These are phyloP conservation scores for Globia sparganii DNA, from an alignment of 2,888 invertebrate genomes.

Conservation along the genomic window DNA sequence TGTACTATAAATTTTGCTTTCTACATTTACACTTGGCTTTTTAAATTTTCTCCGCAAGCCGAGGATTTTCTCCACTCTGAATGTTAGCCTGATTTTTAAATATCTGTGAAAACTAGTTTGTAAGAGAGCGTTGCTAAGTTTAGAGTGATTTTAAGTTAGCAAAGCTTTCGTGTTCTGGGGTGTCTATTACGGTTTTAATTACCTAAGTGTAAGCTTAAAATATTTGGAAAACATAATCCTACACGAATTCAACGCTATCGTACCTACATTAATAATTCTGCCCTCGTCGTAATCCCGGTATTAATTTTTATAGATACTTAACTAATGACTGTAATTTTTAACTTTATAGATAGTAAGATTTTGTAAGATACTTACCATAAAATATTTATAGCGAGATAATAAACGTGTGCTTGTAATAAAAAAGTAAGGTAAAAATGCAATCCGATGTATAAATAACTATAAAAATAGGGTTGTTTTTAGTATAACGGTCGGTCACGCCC, in stretches of 20 bases:
- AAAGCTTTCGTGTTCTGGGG: slow-evolving; percentile 16
- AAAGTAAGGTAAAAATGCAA: slow-evolving; percentile 69
- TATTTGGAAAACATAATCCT: slow-evolving; percentile 37
- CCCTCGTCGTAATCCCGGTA: slow-evolving; percentile 38
- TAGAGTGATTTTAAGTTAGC: slow-evolving; percentile 24
- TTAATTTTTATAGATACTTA: slow-evolving; percentile 60
- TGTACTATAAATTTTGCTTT: slow-evolving; percentile 72
- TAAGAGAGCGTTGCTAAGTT: slow-evolving; percentile 26
- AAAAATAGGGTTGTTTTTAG: slow-evolving; percentile 78
- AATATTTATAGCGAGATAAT: slow-evolving; percentile 63
- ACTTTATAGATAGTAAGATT: slow-evolving; percentile 60
- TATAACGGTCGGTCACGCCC: slow-evolving; percentile 79
- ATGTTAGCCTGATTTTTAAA: slow-evolving; percentile 38
- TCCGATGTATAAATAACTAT: slow-evolving; percentile 73
- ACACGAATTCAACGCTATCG: slow-evolving; percentile 14
- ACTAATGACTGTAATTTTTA: slow-evolving; percentile 61
- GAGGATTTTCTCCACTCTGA: slow-evolving; percentile 40
- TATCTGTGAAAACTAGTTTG: slow-evolving; percentile 30
- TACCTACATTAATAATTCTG: slow-evolving; percentile 38
- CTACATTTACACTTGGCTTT: slow-evolving; percentile 60
- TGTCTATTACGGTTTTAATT: slow-evolving; percentile 36
- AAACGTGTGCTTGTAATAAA: slow-evolving; percentile 52
- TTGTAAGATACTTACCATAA: slow-evolving; percentile 56
- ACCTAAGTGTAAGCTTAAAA: slow-evolving; percentile 28
- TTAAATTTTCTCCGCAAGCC: slow-evolving; percentile 42